Evolutionary conservation across 1,140 invertebrate genomes (phyloP).

Genomic region (Scaptomyza montana): DNA sequence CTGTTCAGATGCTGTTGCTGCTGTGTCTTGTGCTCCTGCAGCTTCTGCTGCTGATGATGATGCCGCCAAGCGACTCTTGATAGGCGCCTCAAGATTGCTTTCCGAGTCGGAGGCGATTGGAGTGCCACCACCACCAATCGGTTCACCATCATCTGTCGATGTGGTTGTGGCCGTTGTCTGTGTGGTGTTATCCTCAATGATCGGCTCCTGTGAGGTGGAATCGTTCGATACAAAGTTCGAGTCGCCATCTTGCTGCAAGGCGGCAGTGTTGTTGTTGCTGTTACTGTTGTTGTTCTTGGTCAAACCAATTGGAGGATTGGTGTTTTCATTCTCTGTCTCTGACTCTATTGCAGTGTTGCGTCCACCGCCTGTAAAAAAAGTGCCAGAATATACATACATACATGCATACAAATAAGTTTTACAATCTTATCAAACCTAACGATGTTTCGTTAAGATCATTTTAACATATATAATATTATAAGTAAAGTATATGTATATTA

Average conservation of each 20-base stretch:
- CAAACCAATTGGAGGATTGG: conserved; percentile 76
- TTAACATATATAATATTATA: too few relatives aligned
- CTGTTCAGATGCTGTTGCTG: conserved; percentile 33
- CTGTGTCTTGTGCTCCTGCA: conserved; percentile 13
- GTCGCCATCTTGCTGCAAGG: conserved; percentile 75
- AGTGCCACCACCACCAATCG: conserved; percentile 46
- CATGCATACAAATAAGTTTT: conserved; percentile 59
- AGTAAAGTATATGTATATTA: too few relatives aligned
- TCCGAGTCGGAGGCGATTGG: conserved; percentile 77
- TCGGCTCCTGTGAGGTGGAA: conserved; percentile 81
- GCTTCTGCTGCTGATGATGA: conserved; percentile 30
- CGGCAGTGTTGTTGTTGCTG: conserved; percentile 60
- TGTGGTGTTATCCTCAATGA: conserved; percentile 80
- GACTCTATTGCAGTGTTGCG: conserved; percentile 85
- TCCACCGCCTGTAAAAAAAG: conserved; percentile 84
- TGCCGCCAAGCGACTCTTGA: conserved; percentile 69
- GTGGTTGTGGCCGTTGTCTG: conserved; percentile 82
- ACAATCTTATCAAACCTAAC: too few relatives aligned
- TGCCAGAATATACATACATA: background rate
- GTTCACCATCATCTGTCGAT: conserved; percentile 77
- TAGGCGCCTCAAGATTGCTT: conserved; percentile 86
- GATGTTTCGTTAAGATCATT: too few relatives aligned
- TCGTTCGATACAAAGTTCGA: conserved; percentile 82
- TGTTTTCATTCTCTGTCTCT: conserved; percentile 83
- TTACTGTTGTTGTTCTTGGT: conserved; percentile 81